Evolutionary conservation across 2,113 vertebrate species (phyloP), one percentile per base, ranked within the genome.

Genomic region (Rhinogobius similis): DNA sequence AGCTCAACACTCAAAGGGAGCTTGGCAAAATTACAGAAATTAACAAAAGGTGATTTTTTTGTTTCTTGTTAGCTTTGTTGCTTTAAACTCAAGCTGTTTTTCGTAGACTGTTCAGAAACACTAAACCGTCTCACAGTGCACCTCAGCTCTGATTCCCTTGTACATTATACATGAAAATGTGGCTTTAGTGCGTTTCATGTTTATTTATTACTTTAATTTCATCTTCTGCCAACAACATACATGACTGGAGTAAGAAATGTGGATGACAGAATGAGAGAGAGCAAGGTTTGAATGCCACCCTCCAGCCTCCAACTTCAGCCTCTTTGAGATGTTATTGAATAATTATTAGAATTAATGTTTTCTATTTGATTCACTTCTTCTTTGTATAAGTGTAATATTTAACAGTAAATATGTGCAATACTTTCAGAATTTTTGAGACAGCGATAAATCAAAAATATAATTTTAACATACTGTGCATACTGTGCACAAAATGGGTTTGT

Each of bases 91-190:
- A n/a, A n/a, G n/a, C n/a, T n/a, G n/a, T n/a, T n/a, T n/a, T n/a
- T n/a, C n/a, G n/a, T n/a, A n/a, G n/a, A n/a, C n/a, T n/a, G n/a
- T 73, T 79, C 78, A 73, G 75, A 82, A 86, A 77, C 73, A 65
- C 77, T 67, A 82, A 83, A 83, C 53, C 29, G 6, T 75, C 74
- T 83, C 79, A 74, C 67, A 58, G 66, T 75, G 62, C 24, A 62
- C 53, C 67, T 70, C 58, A 65, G 1, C 56, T 62, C 39, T 53
- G 66, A 59, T n/a, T 53, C 59, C 58, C 53, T 58, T 58, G 26
- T 58, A 29, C 55, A 58, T 58, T 58, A 29, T 29, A 29, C 55
- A 58, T 58, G 16, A 8, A 27, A 29, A 29, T 8, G 14, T 58
- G 26, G 26, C 14, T 58, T 18, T 16, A 4, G 23, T 26, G 13